Evolutionary conservation across 2,888 invertebrate species (phyloP).

Genomic region (Romanomermis culicivorax): DNA sequence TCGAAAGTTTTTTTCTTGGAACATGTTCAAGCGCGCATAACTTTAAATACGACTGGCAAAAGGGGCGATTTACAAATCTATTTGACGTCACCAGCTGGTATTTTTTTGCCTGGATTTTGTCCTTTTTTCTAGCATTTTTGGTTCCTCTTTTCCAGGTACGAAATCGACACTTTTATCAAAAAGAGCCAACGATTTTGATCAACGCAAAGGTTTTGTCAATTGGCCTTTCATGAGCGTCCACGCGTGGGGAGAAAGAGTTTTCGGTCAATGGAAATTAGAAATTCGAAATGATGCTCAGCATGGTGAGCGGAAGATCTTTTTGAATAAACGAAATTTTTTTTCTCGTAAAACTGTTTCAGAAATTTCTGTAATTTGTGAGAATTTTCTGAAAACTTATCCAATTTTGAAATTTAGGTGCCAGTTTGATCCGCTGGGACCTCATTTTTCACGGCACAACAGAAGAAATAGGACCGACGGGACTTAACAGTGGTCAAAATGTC

Average conservation of each 20-base stretch:
- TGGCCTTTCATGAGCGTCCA: conserved; percentile 99
- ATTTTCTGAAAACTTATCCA: too few relatives aligned
- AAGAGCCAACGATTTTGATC: conserved; percentile 65
- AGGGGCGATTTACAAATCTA: conserved; percentile 83
- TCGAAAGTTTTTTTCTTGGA: conserved; percentile 70
- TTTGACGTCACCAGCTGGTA: conserved; percentile 66
- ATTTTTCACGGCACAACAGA: conserved; percentile 24
- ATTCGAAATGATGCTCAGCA: conserved; percentile 67
- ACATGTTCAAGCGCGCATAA: conserved; percentile 82
- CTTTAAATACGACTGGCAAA: conserved; percentile 52
- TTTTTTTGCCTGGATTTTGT: too few relatives aligned
- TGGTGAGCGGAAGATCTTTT: too few relatives aligned
- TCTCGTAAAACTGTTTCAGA: too few relatives aligned
- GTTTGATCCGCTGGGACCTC: conserved; percentile 26
- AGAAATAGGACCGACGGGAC: conserved; percentile 20
- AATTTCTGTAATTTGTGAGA: too few relatives aligned
- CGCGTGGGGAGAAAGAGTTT: conserved; percentile 87
- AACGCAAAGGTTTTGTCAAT: conserved; percentile 71
- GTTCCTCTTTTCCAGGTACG: too few relatives aligned
- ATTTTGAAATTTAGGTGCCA: conserved; percentile 26
- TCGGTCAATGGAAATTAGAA: conserved; percentile 80
- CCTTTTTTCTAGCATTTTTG: too few relatives aligned
- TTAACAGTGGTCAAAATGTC: conserved; percentile 9
- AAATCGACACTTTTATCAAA: conserved; percentile 69
- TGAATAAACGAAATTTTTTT: too few relatives aligned